Evolutionary conservation across 2,113 vertebrate genomes (phyloP), one percentile per base, ranked within the genome.

Genomic region (Oenanthe melanoleuca): DNA sequence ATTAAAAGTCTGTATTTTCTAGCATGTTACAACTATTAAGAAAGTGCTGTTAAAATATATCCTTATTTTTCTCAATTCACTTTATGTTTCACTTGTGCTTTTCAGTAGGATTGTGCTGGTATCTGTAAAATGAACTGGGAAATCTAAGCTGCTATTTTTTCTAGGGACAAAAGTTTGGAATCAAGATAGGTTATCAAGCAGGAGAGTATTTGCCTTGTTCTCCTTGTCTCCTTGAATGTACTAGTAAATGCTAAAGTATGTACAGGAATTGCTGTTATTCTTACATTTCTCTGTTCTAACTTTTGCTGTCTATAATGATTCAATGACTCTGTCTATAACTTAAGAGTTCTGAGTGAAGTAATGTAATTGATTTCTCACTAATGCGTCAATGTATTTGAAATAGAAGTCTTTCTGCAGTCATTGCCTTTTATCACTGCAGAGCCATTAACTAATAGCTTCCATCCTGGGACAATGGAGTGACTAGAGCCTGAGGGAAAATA

Each of bases 381-480:
- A 92, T 67, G 61, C 5, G 0, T 80, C 75, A 19, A 2, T 55
- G 69, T 83, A 42, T 83, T 88, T 80, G 80, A 88, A 91, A 61
- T 24, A 33, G 56, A 87, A 95, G 20, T 80, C 77, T 70, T 83
- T 73, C 60, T 77, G 52, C 56, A 78, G 52, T 86, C 60, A 42
- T 45, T 89, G 86, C 42, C 56, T 92, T 95, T 89, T 69, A 66
- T 89, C 47, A 18, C 34, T 78, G 72, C 55, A 86, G 67, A 73
- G 50, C 71, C 64, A 80, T 95, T 93, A 96, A 80, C 86, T 82
- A 86, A 83, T 57, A 83, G 72, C 55, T 95, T 93, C 75, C 47
- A 86, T 57, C 75, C 38, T 8, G 4, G 83, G 71, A 77, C 80
- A 66, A 38, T 26, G 72, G 40, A 49, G 80, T 57, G 67, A 56